Base-by-base conservation (phyloP, 1,140 invertebrate genomes). In the Drosophila sturtevanti region DNA sequence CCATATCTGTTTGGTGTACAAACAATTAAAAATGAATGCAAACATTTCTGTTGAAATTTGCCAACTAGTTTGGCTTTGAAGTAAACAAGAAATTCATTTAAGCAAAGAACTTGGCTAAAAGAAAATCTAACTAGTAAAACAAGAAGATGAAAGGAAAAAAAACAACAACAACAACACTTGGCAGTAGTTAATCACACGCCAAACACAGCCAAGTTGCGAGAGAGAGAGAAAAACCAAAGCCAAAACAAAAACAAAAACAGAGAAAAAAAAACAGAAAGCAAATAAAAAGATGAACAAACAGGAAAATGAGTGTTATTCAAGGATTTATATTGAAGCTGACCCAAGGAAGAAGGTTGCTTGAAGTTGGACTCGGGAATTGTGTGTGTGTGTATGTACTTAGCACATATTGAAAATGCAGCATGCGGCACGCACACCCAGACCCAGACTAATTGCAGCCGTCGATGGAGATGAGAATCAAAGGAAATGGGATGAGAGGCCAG, bases 131-230 rank as follows among this genome's bases (percentile, higher is more conserved):
- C 9, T 37, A 41, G 24, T n/a, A 24, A 38, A 24, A 52, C 58
- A 68, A 63, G 55, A 35, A 37, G 65, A 60, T 64, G 63, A 70
- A 62, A 31, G n/a, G 18, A 9, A 34, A 34, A 21, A 22, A 31
- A n/a, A 64, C 59, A 61, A 64, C 9, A 62, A 62, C n/a, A n/a
- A n/a, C n/a, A n/a, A 31, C 55, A 70, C 38, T 79, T 72, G 68
- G 67, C 66, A 67, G 79, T 74, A 79, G 82, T 87, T 87, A 87
- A 87, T 87, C 82, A 87, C 70, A 70, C 63, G 63, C 56, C 79
- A 89, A 89, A 72, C 68, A 73, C 59, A 77, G 68, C 68, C 63
- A 63, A 37, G 72, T 52, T 56, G 65, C 16, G 14, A 21, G 10
- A 21, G 27, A 7, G 27, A 31, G 22, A 24, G 22, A 31, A 6